Evolutionary conservation across 2,797 vertebrate genomes (phyloP), one percentile per base, ranked within the genome.

Genomic region (Novumbra hubbsi): DNA sequence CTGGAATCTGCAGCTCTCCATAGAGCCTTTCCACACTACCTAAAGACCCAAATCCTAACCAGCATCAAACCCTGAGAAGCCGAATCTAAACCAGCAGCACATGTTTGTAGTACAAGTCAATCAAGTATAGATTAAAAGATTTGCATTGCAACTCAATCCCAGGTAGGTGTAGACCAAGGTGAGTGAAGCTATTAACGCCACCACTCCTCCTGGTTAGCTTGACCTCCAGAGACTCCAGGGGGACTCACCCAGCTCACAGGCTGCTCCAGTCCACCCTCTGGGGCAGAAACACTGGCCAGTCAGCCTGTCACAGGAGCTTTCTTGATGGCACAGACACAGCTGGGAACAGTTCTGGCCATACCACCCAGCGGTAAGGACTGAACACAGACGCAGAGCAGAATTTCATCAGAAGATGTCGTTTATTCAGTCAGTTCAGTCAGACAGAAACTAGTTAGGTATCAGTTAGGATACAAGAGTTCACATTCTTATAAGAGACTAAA

Each of bases 161-260:
- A 55, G 19, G 50, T 55, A n/a, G n/a, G n/a, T n/a, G n/a, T n/a
- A n/a, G n/a, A n/a, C n/a, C n/a, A n/a, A 50, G 17, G 49, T 19
- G 49, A 19, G 17, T 50, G 19, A 15, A 50, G 49, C 49, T 50
- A n/a, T n/a, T n/a, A n/a, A n/a, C n/a, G n/a, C n/a, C n/a, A n/a
- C n/a, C n/a, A n/a, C n/a, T n/a, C n/a, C n/a, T n/a, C n/a, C n/a
- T n/a, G n/a, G n/a, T 49, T 16, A 14, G 49, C 49, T 11, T 57
- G 55, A 21, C 19, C 55, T n/a, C 4, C 55, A 57, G 55, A 7
- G 55, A 24, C 55, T n/a, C 38, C 28, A 14, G 48, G 41, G 48
- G 17, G 5, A 66, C 50, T 87, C 73, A 92, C 88, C 90, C 73
- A 83, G 78, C 76, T 91, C 88, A 68, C 91, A 92, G 65, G 86